phyloP scores from a whole-genome alignment of 2,888 invertebrate genomes.

The Dione vanillae region DNA sequence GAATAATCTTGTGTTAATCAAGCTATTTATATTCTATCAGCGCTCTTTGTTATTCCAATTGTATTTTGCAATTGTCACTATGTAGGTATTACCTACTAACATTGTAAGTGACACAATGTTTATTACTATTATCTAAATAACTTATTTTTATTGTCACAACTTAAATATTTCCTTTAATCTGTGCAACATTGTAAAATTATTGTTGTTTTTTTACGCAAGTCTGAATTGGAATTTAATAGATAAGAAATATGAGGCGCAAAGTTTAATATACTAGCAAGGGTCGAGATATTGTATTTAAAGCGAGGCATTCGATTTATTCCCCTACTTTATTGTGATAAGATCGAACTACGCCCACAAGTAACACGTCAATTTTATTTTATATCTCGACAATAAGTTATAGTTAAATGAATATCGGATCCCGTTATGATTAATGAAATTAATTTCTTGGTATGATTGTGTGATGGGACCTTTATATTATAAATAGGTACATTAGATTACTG shows the following conservation, averaged over 20 bases:
- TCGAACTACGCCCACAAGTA: constrained; percentile 24
- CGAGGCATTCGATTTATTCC: constrained; percentile 13
- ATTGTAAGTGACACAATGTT: background rate
- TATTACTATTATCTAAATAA: background rate
- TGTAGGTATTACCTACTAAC: constrained; percentile 7
- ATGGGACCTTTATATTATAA: constrained; percentile 13
- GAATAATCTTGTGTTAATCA: constrained; percentile 23
- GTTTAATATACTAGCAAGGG: constrained; percentile 13
- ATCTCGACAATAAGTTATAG: constrained; percentile 20
- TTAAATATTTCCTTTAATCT: background rate
- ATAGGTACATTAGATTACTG: constrained; percentile 11
- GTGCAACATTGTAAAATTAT: background rate
- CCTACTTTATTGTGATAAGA: constrained; percentile 12
- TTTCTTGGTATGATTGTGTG: constrained; percentile 21
- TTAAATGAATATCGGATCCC: constrained; percentile 27
- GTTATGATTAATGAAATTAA: constrained; percentile 35
- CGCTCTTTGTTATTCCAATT: constrained; percentile 33
- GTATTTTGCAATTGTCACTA: constrained; percentile 13
- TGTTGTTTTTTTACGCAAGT: background rate
- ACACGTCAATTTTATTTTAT: constrained; percentile 24
- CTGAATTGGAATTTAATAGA: constrained; percentile 2
- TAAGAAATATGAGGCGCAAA: background rate
- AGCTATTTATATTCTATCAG: constrained; percentile 30
- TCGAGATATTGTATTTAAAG: constrained; percentile 13
- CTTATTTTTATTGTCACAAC: background rate